Percentiles rank a stretch among this genome's conserved stretches.
phyloP scores from a whole-genome alignment of 2,888 invertebrate species.

The Heteropelma amictum region DNA sequence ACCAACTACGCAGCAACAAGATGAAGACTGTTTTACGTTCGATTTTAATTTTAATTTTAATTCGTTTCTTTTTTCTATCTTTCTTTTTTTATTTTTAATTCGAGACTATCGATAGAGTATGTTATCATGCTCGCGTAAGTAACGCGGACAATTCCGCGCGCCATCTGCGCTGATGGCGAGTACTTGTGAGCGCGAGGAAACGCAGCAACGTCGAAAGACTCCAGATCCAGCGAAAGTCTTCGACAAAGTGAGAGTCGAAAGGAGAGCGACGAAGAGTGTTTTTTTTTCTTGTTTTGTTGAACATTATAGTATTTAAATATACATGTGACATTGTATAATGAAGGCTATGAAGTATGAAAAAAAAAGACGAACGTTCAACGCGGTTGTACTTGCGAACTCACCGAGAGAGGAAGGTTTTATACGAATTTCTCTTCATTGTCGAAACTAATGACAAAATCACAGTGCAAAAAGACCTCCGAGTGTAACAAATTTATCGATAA shows the following conservation, averaged over 20 bases:
- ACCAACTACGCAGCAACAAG: constrained; percentile 67
- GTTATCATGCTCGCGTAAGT: constrained; percentile 36
- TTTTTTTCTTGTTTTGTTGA: constrained; percentile 28
- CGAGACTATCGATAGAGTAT: constrained; percentile 39
- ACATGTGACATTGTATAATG: constrained; percentile 58
- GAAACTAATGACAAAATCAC: constrained; percentile 28
- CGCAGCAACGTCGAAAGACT: neutral
- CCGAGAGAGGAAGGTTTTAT: constrained; percentile 25
- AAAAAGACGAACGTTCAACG: neutral
- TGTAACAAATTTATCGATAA: constrained; percentile 38
- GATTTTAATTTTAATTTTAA: constrained; percentile 6
- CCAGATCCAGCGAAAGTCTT: too few species aligned
- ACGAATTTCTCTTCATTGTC: constrained; percentile 7
- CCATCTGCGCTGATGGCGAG: neutral
- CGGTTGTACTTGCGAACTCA: constrained; percentile 31
- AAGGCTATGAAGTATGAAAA: constrained; percentile 34
- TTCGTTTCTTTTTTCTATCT: constrained; percentile 3
- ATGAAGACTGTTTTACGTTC: constrained; percentile 68
- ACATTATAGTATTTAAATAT: constrained; percentile 56
- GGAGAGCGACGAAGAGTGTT: neutral
- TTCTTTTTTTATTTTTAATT: constrained; percentile 33
- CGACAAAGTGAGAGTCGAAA: constrained; percentile 38
- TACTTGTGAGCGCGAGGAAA: constrained; percentile 27
- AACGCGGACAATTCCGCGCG: neutral
- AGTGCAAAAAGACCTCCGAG: neutral